Evolutionary conservation across 2,113 vertebrate genomes (phyloP).

Genomic region (Tetrax tetrax): DNA sequence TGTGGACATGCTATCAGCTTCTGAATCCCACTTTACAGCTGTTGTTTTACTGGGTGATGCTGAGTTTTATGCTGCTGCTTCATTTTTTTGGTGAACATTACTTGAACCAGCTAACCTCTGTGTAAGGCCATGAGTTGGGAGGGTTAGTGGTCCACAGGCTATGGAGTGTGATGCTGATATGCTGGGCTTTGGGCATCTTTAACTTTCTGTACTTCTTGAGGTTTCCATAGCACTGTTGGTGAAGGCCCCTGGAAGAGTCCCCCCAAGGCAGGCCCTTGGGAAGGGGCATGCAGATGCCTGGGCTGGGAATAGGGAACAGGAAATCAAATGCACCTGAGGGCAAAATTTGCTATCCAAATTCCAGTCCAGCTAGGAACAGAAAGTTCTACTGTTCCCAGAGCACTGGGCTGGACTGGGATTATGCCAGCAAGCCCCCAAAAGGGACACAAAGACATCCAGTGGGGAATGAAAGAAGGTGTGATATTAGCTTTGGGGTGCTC

Average conservation of each 20-base stretch:
- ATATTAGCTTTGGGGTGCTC: not conserved
- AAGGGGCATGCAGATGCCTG: conserved; percentile 19
- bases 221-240: not conserved
- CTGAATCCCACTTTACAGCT: not conserved
- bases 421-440: not conserved
- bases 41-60: not conserved
- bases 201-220: not conserved
- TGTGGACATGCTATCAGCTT: not conserved
- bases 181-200: not conserved
- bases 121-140: not conserved
- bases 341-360: conserved; percentile 56
- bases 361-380: not conserved
- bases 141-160: not conserved
- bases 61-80: not conserved
- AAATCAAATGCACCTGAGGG: conserved; percentile 35
- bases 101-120: not conserved
- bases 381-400: not conserved
- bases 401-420: not conserved
- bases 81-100: not conserved
- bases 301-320: conserved; percentile 48
- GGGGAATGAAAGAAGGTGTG: not conserved
- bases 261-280: not conserved
- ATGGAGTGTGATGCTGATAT: not conserved
- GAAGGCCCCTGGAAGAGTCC: not conserved
- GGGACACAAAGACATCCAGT: not conserved